Conservation (phyloP, 2,113 vertebrate species). For the Macroglossus sobrinus region DNA sequence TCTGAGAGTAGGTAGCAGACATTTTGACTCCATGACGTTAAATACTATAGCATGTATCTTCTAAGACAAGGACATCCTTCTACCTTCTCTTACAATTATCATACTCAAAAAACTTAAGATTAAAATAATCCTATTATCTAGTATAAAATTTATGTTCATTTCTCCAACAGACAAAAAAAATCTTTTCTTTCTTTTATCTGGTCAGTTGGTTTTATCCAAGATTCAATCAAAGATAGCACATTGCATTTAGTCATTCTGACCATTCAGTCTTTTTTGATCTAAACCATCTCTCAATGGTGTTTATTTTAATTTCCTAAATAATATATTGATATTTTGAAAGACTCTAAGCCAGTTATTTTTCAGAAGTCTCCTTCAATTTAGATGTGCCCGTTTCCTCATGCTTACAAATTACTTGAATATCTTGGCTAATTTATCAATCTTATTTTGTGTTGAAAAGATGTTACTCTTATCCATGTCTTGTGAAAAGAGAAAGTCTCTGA, state of each 20-base stretch:
- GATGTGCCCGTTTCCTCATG: not conserved
- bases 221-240: not conserved
- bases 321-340: not conserved
- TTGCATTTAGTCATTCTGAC: not conserved
- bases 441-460: not conserved
- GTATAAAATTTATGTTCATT: not conserved
- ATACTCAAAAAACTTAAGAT: not conserved
- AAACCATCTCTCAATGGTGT: not conserved
- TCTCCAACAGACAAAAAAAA: not conserved
- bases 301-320: not conserved
- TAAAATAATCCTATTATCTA: not conserved
- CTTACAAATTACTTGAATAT: constrained; percentile 36
- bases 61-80: not conserved
- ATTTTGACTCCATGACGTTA: not conserved
- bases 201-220: not conserved
- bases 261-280: not conserved
- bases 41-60: not conserved
- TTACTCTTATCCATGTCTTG: not conserved
- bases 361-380: not conserved
- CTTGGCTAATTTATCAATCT: not conserved
- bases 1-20: not conserved
- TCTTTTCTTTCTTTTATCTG: not conserved
- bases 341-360: not conserved
- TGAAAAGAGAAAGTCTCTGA: not conserved
- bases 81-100: not conserved